A percentile compares a stretch with the other conserved stretches of the same genome.
These are phyloP conservation scores for Pelmatolapia mariae DNA, from an alignment of 2,113 vertebrate species.

Conservation along the genomic window DNA sequence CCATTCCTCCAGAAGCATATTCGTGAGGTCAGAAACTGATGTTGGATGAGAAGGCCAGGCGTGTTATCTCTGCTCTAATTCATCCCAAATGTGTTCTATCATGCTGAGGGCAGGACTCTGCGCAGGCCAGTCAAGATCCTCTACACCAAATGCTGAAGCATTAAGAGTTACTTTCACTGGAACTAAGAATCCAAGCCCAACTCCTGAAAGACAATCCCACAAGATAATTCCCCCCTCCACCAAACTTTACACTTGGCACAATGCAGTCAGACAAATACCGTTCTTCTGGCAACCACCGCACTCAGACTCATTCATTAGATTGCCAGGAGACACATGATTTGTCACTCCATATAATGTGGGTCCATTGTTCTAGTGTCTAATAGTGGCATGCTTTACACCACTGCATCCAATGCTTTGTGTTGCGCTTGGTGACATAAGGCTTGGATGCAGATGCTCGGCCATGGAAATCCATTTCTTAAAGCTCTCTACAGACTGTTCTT, in stretches of 20 bases:
- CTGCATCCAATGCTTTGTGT: not conserved
- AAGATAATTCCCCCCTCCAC: not conserved
- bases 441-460: not conserved
- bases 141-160: not conserved
- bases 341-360: not conserved
- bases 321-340: not conserved
- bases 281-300: not conserved
- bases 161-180: not conserved
- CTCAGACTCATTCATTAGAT: not conserved
- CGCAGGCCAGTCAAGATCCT: not conserved
- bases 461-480: not conserved
- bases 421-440: not conserved
- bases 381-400: not conserved
- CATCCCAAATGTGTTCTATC: not conserved
- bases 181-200: not conserved
- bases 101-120: not conserved
- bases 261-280: not conserved
- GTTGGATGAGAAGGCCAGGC: not conserved
- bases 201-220: not conserved
- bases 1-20: not conserved
- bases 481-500: not conserved
- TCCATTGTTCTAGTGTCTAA: not conserved
- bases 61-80: not conserved
- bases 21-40: not conserved
- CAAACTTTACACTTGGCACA: not conserved